Percentiles rank a stretch among this genome's conserved stretches.
Conservation (phyloP, 2,797 vertebrate genomes). For the Xiphorhynchus erythropygius region DNA sequence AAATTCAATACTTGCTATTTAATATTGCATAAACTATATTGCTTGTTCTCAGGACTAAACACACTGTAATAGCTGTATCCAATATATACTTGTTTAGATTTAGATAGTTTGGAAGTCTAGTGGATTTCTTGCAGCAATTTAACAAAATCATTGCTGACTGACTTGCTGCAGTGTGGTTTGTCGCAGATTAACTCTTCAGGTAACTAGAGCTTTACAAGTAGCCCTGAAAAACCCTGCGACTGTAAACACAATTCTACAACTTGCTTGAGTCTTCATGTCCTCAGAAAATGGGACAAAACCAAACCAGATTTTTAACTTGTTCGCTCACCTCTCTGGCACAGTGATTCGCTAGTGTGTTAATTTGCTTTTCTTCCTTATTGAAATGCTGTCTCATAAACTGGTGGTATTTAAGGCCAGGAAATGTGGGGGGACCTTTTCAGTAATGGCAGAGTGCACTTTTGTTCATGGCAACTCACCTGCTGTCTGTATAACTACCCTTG, state of each 20-base stretch:
- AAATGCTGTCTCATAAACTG: not conserved
- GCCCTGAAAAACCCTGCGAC: not conserved
- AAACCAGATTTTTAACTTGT: not conserved
- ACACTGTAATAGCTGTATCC: not conserved
- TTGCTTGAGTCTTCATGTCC: not conserved
- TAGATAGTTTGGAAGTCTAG: not conserved
- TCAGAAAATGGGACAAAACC: not conserved
- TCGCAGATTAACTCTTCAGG: not conserved
- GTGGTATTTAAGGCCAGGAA: not conserved
- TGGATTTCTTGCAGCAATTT: not conserved
- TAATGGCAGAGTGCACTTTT: not conserved
- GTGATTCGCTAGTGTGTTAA: accelerated
- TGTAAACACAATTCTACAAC: not conserved
- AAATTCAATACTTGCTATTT: not conserved
- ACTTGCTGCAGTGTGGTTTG: not conserved
- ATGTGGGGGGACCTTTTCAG: not conserved
- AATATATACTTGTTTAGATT: not conserved
- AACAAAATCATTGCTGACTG: not conserved
- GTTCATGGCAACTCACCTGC: not conserved
- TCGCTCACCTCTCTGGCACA: not conserved
- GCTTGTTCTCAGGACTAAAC: not conserved
- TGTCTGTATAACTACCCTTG: constrained; percentile 15
- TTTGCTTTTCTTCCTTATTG: not conserved
- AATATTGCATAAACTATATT: not conserved
- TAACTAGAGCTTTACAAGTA: not conserved